Percentiles rank a stretch among this genome's conserved stretches.
Evolutionary conservation across 1,140 invertebrate species (phyloP).

Genomic region (Oppia nitens): DNA sequence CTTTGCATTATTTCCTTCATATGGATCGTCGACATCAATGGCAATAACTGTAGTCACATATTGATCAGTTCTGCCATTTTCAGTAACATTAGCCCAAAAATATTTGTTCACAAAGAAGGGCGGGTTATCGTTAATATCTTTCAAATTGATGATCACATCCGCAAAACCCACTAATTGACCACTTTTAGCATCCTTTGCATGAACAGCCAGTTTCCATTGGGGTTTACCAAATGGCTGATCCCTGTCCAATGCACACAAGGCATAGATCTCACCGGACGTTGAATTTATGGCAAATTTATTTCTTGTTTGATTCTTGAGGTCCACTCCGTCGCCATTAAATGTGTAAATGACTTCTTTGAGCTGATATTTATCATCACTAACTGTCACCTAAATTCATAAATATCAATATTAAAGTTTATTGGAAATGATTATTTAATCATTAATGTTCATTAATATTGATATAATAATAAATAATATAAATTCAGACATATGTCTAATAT

Average conservation of each 20-base stretch:
- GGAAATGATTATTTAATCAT: no score
- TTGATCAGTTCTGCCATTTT: conserved; percentile 72
- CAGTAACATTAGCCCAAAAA: conserved; percentile 82
- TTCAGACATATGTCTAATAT: no score
- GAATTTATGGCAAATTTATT: conserved; percentile 83
- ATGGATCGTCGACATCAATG: conserved; percentile 86
- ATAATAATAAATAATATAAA: no score
- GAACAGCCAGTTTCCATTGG: conserved; percentile 77
- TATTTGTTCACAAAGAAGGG: conserved; percentile 78
- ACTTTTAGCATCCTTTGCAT: conserved; percentile 70
- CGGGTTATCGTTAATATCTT: conserved; percentile 95
- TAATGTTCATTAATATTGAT: no score
- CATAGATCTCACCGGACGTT: conserved; percentile 75
- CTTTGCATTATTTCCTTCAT: conserved; percentile 75
- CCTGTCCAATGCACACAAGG: conserved; percentile 65
- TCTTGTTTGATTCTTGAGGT: not conserved
- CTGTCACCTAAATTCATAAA: not conserved
- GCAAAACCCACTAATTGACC: conserved; percentile 77
- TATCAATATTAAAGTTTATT: not conserved
- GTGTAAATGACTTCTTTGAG: not conserved
- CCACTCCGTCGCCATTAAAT: not conserved
- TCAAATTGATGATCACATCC: conserved; percentile 88
- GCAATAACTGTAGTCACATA: conserved; percentile 96
- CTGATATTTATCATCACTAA: not conserved
- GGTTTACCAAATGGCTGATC: conserved; percentile 88